Evolutionary conservation across 1,140 invertebrate genomes (phyloP), one percentile per base, ranked within the genome.

Genomic region (Nebria ingens): DNA sequence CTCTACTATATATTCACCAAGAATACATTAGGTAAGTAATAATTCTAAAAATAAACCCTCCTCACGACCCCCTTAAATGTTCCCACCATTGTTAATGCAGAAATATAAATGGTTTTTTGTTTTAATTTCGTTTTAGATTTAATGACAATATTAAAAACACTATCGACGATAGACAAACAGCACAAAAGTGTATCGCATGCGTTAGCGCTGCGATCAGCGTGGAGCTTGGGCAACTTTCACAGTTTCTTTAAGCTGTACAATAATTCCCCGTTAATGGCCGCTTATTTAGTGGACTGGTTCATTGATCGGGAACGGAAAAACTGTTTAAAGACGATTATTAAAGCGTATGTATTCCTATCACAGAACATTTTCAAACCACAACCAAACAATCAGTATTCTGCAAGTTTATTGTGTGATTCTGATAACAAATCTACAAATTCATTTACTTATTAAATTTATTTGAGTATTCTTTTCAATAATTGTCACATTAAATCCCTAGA

Each of bases 1-100:
- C 75, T 99, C 6, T 98, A 98, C 72, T 97, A 93, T 65, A 94
- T 99, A 57, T 98, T 93, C 65, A 97, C 94, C 4, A 93, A 92
- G 72, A 97, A 96, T 76, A 91, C 90, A 57, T 80, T 92, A 80
- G 94, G 94, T 97, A 81, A 71, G 75, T 64, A 21, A 45, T 12
- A n/a, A n/a, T n/a, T n/a, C n/a, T n/a, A n/a, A n/a, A n/a, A n/a
- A n/a, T n/a, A n/a, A n/a, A n/a, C n/a, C n/a, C n/a, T n/a, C n/a
- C n/a, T n/a, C n/a, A n/a, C n/a, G n/a, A n/a, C n/a, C n/a, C n/a
- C n/a, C n/a, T n/a, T n/a, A n/a, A n/a, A n/a, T n/a, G n/a, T n/a
- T n/a, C n/a, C n/a, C n/a, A n/a, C n/a, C n/a, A n/a, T n/a, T n/a
- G n/a, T n/a, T n/a, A n/a, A n/a, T 58, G n/a, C n/a, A n/a, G n/a